These are phyloP conservation scores for Drosophila sp. DNA, from an alignment of 1,140 invertebrate genomes.

Conservation along the genomic window DNA sequence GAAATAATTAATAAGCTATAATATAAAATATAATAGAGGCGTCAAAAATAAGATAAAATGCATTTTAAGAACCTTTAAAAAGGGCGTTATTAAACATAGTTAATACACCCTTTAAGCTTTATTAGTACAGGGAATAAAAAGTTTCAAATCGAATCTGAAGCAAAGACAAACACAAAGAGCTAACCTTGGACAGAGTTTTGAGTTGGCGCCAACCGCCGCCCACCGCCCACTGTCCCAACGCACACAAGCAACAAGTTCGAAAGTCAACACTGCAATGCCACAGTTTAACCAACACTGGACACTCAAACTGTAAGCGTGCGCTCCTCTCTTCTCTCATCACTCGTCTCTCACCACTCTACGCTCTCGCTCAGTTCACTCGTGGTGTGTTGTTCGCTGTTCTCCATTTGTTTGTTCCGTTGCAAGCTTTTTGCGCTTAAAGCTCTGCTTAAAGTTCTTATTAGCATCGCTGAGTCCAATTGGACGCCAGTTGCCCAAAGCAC, in stretches of 20 bases:
- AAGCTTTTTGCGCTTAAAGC: constrained; percentile 63
- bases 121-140: not conserved
- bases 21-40: no score
- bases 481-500: constrained; percentile 64
- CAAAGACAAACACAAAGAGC: constrained; percentile 18
- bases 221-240: not conserved
- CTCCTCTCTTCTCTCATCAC: constrained; percentile 2
- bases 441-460: constrained; percentile 68
- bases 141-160: constrained; percentile 13
- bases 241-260: constrained; percentile 62
- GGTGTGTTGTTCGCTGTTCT: not conserved
- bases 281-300: constrained; percentile 43
- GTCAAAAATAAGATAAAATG: no score
- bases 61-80: no score
- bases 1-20: no score
- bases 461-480: constrained; percentile 40
- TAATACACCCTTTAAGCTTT: no score
- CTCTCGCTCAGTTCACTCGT: not conserved
- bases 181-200: constrained; percentile 38
- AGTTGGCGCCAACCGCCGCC: constrained; percentile 30
- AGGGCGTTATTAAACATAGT: no score
- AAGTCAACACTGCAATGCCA: constrained; percentile 27
- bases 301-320: constrained; percentile 45
- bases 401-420: not conserved
- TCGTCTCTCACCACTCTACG: no score